Evolutionary conservation across 1,140 invertebrate genomes (phyloP).

Genomic region (Drosophila pseudoobscura): DNA sequence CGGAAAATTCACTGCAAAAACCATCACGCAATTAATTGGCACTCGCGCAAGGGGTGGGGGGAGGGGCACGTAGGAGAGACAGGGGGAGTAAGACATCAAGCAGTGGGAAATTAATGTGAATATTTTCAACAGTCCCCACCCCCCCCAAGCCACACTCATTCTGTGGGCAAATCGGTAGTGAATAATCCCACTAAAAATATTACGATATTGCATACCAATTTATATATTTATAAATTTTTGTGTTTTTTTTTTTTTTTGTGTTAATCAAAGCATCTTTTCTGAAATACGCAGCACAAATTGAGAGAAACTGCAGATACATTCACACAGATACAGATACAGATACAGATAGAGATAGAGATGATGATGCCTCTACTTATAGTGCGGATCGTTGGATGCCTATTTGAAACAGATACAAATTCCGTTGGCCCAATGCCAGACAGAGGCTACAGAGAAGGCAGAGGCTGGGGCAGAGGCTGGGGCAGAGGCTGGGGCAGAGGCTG

Average conservation of each 20-base stretch:
- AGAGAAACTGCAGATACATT: slow-evolving; percentile 1
- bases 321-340: not conserved
- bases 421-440: slow-evolving; percentile 55
- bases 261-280: slow-evolving; percentile 61
- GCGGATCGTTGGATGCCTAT: slow-evolving; percentile 47
- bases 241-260: not conserved
- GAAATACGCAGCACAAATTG: slow-evolving; percentile 58
- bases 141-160: not conserved
- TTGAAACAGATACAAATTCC: slow-evolving; percentile 76
- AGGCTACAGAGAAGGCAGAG: slow-evolving; percentile 6
- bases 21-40: slow-evolving; percentile 59
- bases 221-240: slow-evolving; percentile 3
- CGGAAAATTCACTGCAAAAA: slow-evolving; percentile 16
- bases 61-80: no score
- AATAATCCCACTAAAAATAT: slow-evolving; percentile 41
- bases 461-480: not conserved
- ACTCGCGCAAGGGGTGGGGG: slow-evolving; percentile 2
- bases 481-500: not conserved
- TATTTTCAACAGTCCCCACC: slow-evolving; percentile 33
- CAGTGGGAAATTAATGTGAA: slow-evolving; percentile 35
- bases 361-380: no score
- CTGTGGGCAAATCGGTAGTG: slow-evolving; percentile 31
- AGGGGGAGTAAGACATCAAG: slow-evolving; percentile 1
- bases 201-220: slow-evolving; percentile 46
- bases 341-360: not conserved